Conservation (phyloP, 1,140 invertebrate species). For the Drosophila kohkoa region DNA sequence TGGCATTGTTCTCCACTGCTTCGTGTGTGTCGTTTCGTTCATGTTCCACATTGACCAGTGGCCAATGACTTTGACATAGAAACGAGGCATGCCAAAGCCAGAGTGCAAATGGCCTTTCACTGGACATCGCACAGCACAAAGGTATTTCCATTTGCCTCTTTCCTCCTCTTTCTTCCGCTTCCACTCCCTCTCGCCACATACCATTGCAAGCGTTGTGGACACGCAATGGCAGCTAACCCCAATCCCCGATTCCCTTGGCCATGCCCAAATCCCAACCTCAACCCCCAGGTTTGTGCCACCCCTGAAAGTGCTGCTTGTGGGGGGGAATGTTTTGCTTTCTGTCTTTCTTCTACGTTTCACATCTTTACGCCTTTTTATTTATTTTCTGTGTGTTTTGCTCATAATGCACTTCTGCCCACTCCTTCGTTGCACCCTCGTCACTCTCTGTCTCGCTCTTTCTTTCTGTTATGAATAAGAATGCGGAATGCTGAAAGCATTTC, state of each 20-base stretch:
- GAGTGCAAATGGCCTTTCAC: constrained; percentile 58
- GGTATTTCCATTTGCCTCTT: constrained; percentile 37
- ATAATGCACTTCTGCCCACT: constrained; percentile 28
- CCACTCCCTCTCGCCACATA: constrained; percentile 37
- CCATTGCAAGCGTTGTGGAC: constrained; percentile 38
- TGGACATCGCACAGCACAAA: constrained; percentile 18
- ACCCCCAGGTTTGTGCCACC: not conserved
- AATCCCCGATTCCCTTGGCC: not conserved
- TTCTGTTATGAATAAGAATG: constrained; percentile 56
- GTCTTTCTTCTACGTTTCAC: constrained; percentile 18
- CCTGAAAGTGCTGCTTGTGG: not conserved
- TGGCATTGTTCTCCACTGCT: constrained; percentile 23
- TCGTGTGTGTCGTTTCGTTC: constrained; percentile 64
- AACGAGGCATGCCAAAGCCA: constrained; percentile 44
- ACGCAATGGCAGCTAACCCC: constrained; percentile 11
- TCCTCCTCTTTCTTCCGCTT: not conserved
- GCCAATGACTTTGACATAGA: constrained; percentile 79
- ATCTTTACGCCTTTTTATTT: constrained; percentile 64
- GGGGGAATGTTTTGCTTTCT: not conserved
- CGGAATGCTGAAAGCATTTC: constrained; percentile 78
- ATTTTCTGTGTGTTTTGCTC: constrained; percentile 54
- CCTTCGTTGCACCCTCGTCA: not conserved
- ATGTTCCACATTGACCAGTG: constrained; percentile 74
- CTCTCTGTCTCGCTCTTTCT: not conserved
- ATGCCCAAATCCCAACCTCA: not conserved